Base-by-base conservation (phyloP, 2,888 invertebrate species). In the Automeris io region DNA sequence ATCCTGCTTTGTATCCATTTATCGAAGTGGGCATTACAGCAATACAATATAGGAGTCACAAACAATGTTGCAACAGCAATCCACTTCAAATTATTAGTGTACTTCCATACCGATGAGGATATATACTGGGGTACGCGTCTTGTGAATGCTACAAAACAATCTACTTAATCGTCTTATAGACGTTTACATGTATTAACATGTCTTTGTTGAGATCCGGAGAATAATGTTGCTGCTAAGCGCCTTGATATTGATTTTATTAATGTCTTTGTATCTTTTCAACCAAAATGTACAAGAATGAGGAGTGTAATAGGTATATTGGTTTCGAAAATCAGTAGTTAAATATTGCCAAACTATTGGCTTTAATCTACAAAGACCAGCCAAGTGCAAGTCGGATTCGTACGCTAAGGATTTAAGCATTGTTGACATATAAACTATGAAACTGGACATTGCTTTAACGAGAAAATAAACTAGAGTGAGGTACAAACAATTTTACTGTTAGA, bases 21-120 rank as follows among this genome's bases (percentile, higher is more conserved):
- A 41, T 51, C 35, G 46, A 43, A 40, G 41, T 39, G 44, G 39
- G 32, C 24, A 42, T 39, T 41, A 43, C 31, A 41, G 37, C 43
- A 46, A 44, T 46, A 48, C 41, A 49, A 47, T 45, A n/a, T n/a
- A 42, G 47, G 41, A 54, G 45, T 52, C 45, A 46, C 46, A 59
- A 55, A 65, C 64, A 59, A 53, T 49, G 58, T 51, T 54, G 55
- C 53, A 57, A 55, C 45, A 49, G 43, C 53, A 55, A 61, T 63
- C 57, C 57, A 66, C 59, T 61, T 54, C 54, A 61, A 54, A 52
- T 60, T 58, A 65, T 62, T 58, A 58, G 54, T 57, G 45, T 54
- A 47, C 51, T 54, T 45, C 52, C 51, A 47, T 47, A 33, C 36
- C 34, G 37, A 35, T 41, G 48, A 40, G 41, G 46, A 45, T 29